Base-by-base conservation (phyloP, 1,140 invertebrate genomes). In the Drosophila quadrilineata region DNA sequence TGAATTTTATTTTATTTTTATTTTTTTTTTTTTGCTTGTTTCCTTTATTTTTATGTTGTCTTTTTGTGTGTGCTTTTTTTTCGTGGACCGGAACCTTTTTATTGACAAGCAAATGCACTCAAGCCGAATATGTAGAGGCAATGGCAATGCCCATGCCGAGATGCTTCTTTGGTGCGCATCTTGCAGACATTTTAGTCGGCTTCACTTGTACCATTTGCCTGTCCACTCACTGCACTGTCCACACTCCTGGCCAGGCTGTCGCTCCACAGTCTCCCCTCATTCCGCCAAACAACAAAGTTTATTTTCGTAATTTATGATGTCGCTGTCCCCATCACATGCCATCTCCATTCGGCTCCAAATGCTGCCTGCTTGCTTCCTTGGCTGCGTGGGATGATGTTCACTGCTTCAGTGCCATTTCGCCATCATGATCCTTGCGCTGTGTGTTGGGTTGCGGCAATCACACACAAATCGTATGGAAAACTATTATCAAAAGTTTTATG, bases 21-120 rank as follows among this genome's bases (percentile, higher is more conserved):
- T 33, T 38, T 9, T 49, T 6, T 40, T 22, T 19, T 24, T 53
- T 60, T 54, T 49, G 19, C 17, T 10, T 50, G 35, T 19, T 40
- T 21, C 3, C 26, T 28, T 17, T 17, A 35, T 19, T 29, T 43
- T 16, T 48, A 33, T 40, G 53, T 50, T 43, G 17, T 24, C 40
- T 24, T 52, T 6, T 26, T 33, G 21, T 35, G 24, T n/a, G 16
- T 24, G 19, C 14, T 48, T 29, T 12, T 46, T 26, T 19, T 48
- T 75, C 75, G 70, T 80, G 35, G 69, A 70, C 52, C 67, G 64
- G 53, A 86, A 86, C 71, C 80, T 86, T 85, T 85, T 87, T 86
- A 67, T 86, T 84, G 82, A 85, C 80, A 85, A 87, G 80, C 82
- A 85, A 85, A 86, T 86, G 80, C 80, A 85, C 80, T 85, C 80